These are phyloP conservation scores for Drosophila austrosaltans DNA, from an alignment of 2,888 invertebrate genomes.

Conservation along the genomic window DNA sequence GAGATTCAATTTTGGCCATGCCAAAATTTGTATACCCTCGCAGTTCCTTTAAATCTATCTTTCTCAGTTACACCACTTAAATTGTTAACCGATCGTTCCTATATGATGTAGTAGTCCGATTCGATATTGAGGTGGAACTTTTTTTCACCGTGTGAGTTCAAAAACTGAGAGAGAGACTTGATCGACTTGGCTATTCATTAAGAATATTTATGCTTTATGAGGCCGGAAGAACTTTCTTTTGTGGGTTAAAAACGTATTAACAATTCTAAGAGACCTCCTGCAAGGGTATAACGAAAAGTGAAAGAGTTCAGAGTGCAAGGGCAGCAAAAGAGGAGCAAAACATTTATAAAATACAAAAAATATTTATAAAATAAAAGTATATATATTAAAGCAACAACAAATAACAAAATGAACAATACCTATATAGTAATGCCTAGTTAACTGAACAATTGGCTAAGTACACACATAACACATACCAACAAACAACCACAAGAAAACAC, in stretches of 20 bases:
- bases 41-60: not conserved
- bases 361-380: constrained; percentile 29
- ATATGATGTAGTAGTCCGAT: not conserved
- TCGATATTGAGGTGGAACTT: constrained; percentile 21
- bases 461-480: constrained; percentile 35
- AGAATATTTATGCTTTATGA: not conserved
- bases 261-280: not conserved
- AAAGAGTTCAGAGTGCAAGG: not conserved
- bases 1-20: not conserved
- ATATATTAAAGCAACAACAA: constrained; percentile 22
- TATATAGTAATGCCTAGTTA: constrained; percentile 74
- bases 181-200: not conserved
- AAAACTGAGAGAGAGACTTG: too few relatives aligned
- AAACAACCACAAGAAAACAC: constrained; percentile 28
- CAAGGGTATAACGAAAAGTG: not conserved
- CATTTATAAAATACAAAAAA: constrained; percentile 49
- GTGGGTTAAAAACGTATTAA: too few relatives aligned
- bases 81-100: not conserved
- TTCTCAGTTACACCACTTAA: not conserved
- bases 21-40: constrained; percentile 1
- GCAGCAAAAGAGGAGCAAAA: constrained; percentile 16
- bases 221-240: not conserved
- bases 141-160: not conserved
- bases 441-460: constrained; percentile 71
- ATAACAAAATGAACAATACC: constrained; percentile 73